These are phyloP conservation scores for Brenthis hecate DNA, from an alignment of 2,888 invertebrate genomes.

Conservation along the genomic window DNA sequence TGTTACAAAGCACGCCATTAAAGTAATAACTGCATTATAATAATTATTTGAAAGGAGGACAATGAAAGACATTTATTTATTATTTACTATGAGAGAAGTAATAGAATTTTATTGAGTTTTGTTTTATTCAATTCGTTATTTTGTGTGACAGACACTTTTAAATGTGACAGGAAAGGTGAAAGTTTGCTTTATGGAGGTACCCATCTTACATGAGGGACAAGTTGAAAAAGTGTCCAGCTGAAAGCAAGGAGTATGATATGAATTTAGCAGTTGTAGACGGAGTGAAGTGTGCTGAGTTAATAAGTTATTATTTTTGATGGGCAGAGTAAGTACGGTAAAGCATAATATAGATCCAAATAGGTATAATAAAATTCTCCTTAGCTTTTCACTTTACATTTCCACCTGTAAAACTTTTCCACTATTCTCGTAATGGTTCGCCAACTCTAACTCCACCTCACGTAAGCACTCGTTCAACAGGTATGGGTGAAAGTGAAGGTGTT, in stretches of 20 bases:
- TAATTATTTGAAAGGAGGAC: constrained; percentile 8
- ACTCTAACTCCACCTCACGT: constrained; percentile 8
- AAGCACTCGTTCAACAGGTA: constrained; percentile 20
- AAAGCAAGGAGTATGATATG: too few species aligned
- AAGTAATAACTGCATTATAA: constrained; percentile 17
- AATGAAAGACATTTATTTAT: neutral
- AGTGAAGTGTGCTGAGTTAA: too few species aligned
- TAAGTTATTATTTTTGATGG: too few species aligned
- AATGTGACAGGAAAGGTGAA: too few species aligned
- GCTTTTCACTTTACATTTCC: constrained; percentile 12
- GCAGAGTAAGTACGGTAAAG: too few species aligned
- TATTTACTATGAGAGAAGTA: neutral
- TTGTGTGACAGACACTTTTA: too few species aligned
- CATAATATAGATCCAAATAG: neutral
- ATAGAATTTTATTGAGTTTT: neutral
- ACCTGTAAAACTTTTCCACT: constrained; percentile 11
- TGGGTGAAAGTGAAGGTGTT: constrained; percentile 15
- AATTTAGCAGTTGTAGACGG: too few species aligned
- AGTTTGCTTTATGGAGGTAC: too few species aligned
- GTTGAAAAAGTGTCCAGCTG: too few species aligned
- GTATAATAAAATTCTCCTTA: neutral
- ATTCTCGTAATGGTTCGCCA: constrained; percentile 10
- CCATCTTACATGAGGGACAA: too few species aligned
- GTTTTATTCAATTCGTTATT: neutral
- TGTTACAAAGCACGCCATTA: constrained; percentile 24